Percentiles rank a stretch among this genome's conserved stretches.
Conservation (phyloP, 2,888 invertebrate species). For the Stramonita haemastoma region DNA sequence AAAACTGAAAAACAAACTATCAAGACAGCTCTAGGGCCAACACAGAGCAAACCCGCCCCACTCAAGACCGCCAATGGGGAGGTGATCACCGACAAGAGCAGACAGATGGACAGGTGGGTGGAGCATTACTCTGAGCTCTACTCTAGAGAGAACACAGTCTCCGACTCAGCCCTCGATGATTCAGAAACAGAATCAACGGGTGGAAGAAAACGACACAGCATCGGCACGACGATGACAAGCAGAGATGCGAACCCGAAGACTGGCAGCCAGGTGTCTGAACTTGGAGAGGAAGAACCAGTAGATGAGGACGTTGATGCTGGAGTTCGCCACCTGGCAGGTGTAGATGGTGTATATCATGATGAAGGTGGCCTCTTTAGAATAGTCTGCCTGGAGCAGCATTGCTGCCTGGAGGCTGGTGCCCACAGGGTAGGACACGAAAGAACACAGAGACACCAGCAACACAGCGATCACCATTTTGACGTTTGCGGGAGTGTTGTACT, state of each 20-base stretch:
- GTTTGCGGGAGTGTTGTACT: not conserved
- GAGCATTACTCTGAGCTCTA: too few relatives aligned
- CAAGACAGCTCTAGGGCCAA: too few relatives aligned
- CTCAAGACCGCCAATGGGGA: too few relatives aligned
- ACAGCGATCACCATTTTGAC: not conserved
- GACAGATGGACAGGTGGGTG: too few relatives aligned
- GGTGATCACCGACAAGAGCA: too few relatives aligned
- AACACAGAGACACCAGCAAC: constrained; percentile 14
- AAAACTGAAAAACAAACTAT: too few relatives aligned
- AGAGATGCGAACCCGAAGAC: not conserved
- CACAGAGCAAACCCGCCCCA: too few relatives aligned
- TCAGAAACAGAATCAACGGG: too few relatives aligned
- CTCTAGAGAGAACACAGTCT: too few relatives aligned
- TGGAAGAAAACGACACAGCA: too few relatives aligned
- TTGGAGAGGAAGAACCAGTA: not conserved
- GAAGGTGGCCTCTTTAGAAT: not conserved
- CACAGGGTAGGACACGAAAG: not conserved
- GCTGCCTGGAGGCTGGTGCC: not conserved
- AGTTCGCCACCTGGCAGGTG: not conserved
- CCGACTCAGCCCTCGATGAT: too few relatives aligned
- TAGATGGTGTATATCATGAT: not conserved
- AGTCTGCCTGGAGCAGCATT: not conserved
- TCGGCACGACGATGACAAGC: not conserved
- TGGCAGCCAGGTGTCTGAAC: not conserved
- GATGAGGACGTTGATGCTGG: not conserved